These are phyloP conservation scores for Cyaniris semiargus DNA, from an alignment of 2,888 invertebrate genomes.

Conservation along the genomic window DNA sequence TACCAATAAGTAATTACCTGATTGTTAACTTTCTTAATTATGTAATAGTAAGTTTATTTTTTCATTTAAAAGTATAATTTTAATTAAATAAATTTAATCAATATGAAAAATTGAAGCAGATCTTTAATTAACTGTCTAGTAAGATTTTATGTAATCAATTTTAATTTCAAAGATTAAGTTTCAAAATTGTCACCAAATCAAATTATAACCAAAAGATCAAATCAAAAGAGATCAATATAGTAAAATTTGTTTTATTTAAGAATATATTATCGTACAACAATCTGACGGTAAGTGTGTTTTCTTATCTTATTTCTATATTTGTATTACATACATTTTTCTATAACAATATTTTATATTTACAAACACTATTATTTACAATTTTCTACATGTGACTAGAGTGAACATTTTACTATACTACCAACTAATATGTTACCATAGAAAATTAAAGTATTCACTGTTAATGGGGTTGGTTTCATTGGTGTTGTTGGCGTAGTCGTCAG, in stretches of 20 bases:
- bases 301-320: neutral
- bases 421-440: constrained; percentile 12
- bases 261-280: constrained; percentile 9
- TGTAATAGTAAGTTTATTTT: too few relatives aligned
- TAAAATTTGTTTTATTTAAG: constrained; percentile 13
- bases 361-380: constrained; percentile 12
- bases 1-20: too few relatives aligned
- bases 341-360: constrained; percentile 3
- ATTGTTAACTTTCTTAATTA: too few relatives aligned
- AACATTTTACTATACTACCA: neutral
- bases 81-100: too few relatives aligned
- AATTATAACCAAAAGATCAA: neutral
- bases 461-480: constrained; percentile 48
- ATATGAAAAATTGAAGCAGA: too few relatives aligned
- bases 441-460: constrained; percentile 14
- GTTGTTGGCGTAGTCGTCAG: constrained; percentile 50
- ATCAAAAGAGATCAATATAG: neutral
- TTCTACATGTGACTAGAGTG: constrained; percentile 9
- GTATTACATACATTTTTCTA: constrained; percentile 10
- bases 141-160: too few relatives aligned
- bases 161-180: too few relatives aligned
- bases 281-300: neutral
- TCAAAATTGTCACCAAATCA: neutral
- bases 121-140: too few relatives aligned
- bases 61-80: too few relatives aligned